Evolutionary conservation across 2,888 invertebrate species (phyloP), one percentile per base, ranked within the genome.

Genomic region (Aleiodes leptofemur): DNA sequence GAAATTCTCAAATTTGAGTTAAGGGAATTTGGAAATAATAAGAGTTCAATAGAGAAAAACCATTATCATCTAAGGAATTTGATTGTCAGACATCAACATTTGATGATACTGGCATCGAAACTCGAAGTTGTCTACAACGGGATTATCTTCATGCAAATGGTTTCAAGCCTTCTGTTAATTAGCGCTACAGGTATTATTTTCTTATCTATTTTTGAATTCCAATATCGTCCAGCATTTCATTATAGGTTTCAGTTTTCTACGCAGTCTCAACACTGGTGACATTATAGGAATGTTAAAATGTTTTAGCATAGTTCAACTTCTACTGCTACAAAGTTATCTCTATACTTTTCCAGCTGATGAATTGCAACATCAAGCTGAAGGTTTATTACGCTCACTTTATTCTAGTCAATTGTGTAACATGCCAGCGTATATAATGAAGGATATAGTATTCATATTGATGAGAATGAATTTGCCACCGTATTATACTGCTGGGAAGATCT

Each of bases 281-380:
- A 31, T 76, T 6, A 48, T 79, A 6, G 80, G 79, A 3, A n/a
- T n/a, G n/a, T 76, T 79, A 0, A 82, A 82, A 38, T 78, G 78
- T 14, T 43, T 79, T 6, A 9, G 81, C 0, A 57, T 79, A 2
- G 77, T 82, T 13, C 74, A 75, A 50, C 80, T 81, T 14, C 71
- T 84, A 56, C 69, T 84, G 38, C 16, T 80, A 14, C 82, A 85
- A 76, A 76, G 83, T 0, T 81, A 82, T n/a, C 70, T 83, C 31
- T 78, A 79, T 50, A 81, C 81, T 13, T 85, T 81, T 51, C 82
- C 82, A 1, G 82, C 83, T 56, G 84, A 85, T 53, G 80, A 80
- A 34, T 73, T 85, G 14, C 79, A 81, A 13, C 76, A 74, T n/a
- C 79, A 82, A 59, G 79, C 79, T 5, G 80, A 83, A 31, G 78